Base-by-base conservation (phyloP, 2,797 vertebrate species). In the Myotis myotis region DNA sequence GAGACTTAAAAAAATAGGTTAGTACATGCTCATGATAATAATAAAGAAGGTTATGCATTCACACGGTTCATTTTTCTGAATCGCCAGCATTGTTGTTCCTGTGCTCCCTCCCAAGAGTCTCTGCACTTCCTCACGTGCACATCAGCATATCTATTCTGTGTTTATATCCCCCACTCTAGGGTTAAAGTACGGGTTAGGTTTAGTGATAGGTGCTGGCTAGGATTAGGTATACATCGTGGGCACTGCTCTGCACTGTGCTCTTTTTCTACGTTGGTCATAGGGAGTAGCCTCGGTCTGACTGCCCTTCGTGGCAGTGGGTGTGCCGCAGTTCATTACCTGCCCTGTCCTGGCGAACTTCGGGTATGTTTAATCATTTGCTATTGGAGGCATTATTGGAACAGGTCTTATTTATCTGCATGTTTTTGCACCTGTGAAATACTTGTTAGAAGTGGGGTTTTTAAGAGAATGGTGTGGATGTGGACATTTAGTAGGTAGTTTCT, bases 311-410 rank as follows among this genome's bases (percentile, higher is more conserved):
- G 36, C 17, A 3, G 13, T 49, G 64, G 19, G 6, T 68, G 19
- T 38, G 62, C 62, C 47, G 6, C 3, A 0, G 47, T 3, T 23
- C 13, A 6, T 12, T n/a, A 12, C 36, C 51, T 4, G 51, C 36
- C 33, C 70, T 22, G 7, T 47, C 13, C 41, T 20, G 55, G 44
- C 23, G 13, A 19, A 12, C 47, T 23, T 13, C 5, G 70, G 53
- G 5, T 23, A 2, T 16, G 2, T 16, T 64, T 8, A 23, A 15
- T 11, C 8, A 0, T 49, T 11, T 30, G 71, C 53, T 23, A 0
- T 22, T 30, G 47, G 44, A 83, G 62, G 38, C 62, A 0, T 36
- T 36, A 16, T n/a, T 38, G 2, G 60, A 53, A 13, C 44, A 33
- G 23, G 6, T 12, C 1, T 10, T 38, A 15, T 53, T 41, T n/a